Percentiles rank a stretch among this genome's conserved stretches.
These are phyloP conservation scores for Emberiza fucata DNA, from an alignment of 2,113 vertebrate species.

Conservation along the genomic window DNA sequence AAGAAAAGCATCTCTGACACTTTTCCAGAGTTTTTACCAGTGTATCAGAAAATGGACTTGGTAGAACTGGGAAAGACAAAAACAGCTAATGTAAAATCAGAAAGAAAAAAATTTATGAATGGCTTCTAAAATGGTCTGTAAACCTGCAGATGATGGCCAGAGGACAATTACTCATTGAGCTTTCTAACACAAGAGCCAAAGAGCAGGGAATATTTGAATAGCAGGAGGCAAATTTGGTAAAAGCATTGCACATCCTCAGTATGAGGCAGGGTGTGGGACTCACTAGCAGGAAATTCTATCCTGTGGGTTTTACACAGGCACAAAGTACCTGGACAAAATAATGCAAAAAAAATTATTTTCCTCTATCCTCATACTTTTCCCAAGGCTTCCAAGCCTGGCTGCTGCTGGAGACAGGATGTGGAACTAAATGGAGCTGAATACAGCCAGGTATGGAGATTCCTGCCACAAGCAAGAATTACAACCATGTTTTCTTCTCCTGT, in stretches of 20 bases:
- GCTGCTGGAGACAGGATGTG: not conserved
- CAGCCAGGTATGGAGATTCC: not conserved
- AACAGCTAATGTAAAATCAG: not conserved
- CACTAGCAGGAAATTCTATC: not conserved
- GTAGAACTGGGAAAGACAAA: not conserved
- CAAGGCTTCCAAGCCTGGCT: not conserved
- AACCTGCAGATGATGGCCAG: not conserved
- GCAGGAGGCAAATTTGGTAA: not conserved
- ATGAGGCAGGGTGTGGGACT: fast-evolving
- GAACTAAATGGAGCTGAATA: not conserved
- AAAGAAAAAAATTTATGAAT: not conserved
- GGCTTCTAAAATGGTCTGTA: not conserved
- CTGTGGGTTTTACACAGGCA: not conserved
- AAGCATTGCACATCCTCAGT: too few relatives aligned
- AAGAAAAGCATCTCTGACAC: not conserved
- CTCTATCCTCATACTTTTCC: not conserved
- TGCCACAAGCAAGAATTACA: not conserved
- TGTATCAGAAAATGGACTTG: not conserved
- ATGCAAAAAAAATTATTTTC: not conserved
- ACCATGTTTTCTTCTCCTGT: slow-evolving; percentile 1
- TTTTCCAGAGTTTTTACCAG: not conserved
- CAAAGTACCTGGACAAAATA: not conserved
- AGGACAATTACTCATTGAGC: not conserved
- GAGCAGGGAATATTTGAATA: not conserved
- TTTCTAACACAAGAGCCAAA: not conserved